Evolutionary conservation across 1,140 invertebrate species (phyloP), one percentile per base, ranked within the genome.

Genomic region (Diabrotica undecimpunctata): DNA sequence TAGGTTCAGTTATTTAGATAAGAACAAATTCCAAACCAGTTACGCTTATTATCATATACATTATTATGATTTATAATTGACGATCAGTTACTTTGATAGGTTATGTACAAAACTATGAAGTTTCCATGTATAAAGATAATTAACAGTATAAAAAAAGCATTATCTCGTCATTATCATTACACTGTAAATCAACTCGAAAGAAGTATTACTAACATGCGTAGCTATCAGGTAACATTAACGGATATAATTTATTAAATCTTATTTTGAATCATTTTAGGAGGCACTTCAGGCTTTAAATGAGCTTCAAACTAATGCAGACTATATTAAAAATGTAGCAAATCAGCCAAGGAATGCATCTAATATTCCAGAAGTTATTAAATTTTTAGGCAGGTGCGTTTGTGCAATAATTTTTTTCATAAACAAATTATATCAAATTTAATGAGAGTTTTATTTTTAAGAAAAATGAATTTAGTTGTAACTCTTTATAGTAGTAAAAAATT

Each of bases 251-350:
- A 46, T n/a, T 10, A 46, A 46, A 46, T 6, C n/a, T 46, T 46
- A 46, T 46, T 46, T 8, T 46, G n/a, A 14, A 61, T 62, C 63
- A 57, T 70, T 69, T 62, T 58, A 78, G 76, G 69, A 66, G 10
- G 72, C 75, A 13, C 71, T 78, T 52, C 63, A 71, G 13, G 65
- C 72, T 9, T 68, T 78, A n/a, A 78, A 77, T 69, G 63, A 41
- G 9, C 66, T 78, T 53, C 76, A 78, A 67, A 78, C 69, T 58
- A 78, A 78, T 64, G 74, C 69, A 2, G 57, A 77, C 35, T 77
- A 78, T 65, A 65, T 77, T 51, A 71, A 71, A 72, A 66, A 69
- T 53, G 38, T 61, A n/a, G 65, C 62, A 14, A 62, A 61, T 61
- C 70, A 72, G 58, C 65, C 66, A 25, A 65, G 66, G 37, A 65